phyloP scores from a whole-genome alignment of 1,140 invertebrate species.

The Zophobas morio region DNA sequence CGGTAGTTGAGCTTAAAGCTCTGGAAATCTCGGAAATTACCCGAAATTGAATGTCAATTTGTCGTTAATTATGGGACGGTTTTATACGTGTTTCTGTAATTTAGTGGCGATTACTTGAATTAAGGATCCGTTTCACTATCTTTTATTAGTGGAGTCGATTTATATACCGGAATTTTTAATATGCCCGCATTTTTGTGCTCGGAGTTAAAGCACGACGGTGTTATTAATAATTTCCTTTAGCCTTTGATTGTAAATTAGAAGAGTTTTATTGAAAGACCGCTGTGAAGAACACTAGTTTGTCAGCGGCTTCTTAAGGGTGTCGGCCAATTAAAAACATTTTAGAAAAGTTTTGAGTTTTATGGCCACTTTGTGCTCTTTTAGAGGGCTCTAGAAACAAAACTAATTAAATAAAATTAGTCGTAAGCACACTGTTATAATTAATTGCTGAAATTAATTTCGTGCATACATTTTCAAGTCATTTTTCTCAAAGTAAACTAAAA shows the following conservation, averaged over 20 bases:
- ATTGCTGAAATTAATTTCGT: too few relatives aligned
- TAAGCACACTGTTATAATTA: too few relatives aligned
- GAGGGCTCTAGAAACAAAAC: too few relatives aligned
- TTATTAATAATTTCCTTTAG: slow-evolving; percentile 40
- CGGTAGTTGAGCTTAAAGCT: background rate
- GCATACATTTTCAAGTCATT: background rate
- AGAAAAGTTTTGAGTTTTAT: background rate
- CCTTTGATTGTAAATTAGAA: slow-evolving; percentile 25
- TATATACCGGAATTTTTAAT: slow-evolving; percentile 36
- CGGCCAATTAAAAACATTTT: slow-evolving; percentile 28
- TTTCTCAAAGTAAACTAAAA: background rate
- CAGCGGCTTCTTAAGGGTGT: slow-evolving; percentile 7
- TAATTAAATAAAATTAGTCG: too few relatives aligned
- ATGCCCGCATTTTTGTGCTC: slow-evolving; percentile 36
- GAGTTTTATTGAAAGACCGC: background rate
- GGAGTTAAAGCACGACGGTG: slow-evolving; percentile 21
- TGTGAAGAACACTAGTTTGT: background rate
- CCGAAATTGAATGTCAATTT: slow-evolving; percentile 3
- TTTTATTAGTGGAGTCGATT: slow-evolving; percentile 9
- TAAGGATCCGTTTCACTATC: slow-evolving; percentile 27
- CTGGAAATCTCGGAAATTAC: slow-evolving; percentile 10
- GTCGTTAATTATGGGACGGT: slow-evolving; percentile 10
- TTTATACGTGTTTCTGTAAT: slow-evolving; percentile 27
- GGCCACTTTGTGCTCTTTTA: too few relatives aligned
- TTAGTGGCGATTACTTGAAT: slow-evolving; percentile 14